Conservation (phyloP, 2,888 invertebrate species). For the Ashinkailepas kermadecensis region DNA sequence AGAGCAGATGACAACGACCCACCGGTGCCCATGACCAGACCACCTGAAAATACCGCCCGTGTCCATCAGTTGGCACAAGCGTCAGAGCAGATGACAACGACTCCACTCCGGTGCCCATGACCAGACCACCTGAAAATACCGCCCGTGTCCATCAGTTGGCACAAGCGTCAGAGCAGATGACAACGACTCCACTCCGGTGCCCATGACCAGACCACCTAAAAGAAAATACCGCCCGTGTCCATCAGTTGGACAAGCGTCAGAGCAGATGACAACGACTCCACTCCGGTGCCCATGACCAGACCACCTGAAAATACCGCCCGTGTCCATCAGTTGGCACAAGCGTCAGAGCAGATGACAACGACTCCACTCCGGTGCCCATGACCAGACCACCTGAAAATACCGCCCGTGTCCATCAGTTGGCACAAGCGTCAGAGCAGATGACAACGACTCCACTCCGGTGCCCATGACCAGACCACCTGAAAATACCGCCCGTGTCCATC, state of each 20-base stretch:
- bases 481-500: slow-evolving; percentile 16
- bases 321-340: too few relatives aligned
- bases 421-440: too few relatives aligned
- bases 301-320: slow-evolving; percentile 48
- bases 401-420: too few relatives aligned
- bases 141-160: too few relatives aligned
- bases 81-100: slow-evolving; percentile 43
- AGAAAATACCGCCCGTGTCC: slow-evolving; percentile 24
- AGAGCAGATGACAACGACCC: too few relatives aligned
- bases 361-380: slow-evolving; percentile 75
- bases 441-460: slow-evolving; percentile 73
- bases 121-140: slow-evolving; percentile 53
- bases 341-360: slow-evolving; percentile 39
- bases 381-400: slow-evolving; percentile 56
- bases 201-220: slow-evolving; percentile 71
- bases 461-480: slow-evolving; percentile 69
- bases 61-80: too few relatives aligned
- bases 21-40: slow-evolving; percentile 72
- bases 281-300: slow-evolving; percentile 70
- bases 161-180: too few relatives aligned
- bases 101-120: slow-evolving; percentile 76
- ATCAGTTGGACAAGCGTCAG: too few relatives aligned
- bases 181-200: slow-evolving; percentile 74
- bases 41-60: slow-evolving; percentile 45
- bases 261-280: slow-evolving; percentile 57